These are phyloP conservation scores for Papilio machaon DNA, from an alignment of 1,140 invertebrate genomes.

Conservation along the genomic window DNA sequence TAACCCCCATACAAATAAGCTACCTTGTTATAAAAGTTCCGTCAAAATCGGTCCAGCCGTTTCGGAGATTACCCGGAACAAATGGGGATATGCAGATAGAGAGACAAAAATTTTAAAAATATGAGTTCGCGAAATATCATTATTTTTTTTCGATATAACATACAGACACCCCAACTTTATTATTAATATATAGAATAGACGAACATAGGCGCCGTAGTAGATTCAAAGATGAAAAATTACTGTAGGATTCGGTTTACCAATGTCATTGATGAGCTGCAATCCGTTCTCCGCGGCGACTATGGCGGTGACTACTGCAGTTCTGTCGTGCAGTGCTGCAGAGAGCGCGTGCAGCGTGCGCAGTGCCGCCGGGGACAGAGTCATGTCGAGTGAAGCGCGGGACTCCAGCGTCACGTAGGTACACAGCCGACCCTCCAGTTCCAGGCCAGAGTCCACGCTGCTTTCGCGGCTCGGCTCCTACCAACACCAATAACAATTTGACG, in stretches of 20 bases:
- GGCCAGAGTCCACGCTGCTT: constrained; percentile 77
- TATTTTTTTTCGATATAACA: no score
- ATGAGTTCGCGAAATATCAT: no score
- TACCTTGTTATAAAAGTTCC: no score
- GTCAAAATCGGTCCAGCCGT: no score
- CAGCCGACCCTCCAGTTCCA: constrained; percentile 78
- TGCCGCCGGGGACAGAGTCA: constrained; percentile 86
- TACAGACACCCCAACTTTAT: no score
- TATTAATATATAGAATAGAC: no score
- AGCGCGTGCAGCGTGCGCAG: constrained; percentile 85
- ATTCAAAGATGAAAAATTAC: no score
- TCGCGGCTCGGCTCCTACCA: constrained; percentile 64
- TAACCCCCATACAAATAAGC: no score
- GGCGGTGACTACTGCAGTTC: constrained; percentile 63
- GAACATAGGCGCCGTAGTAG: no score
- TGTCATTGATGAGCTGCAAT: constrained; percentile 81
- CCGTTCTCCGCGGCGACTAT: constrained; percentile 58
- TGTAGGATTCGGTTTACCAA: constrained; percentile 62
- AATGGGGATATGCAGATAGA: no score
- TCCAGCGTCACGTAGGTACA: constrained; percentile 88
- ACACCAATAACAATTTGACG: not conserved
- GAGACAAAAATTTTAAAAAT: no score
- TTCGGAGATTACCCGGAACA: no score
- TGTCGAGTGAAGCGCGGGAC: constrained; percentile 84
- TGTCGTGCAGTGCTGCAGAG: constrained; percentile 80